Evolutionary conservation across 2,888 invertebrate genomes (phyloP), one percentile per base, ranked within the genome.

Genomic region (Boloria euphrosyne): DNA sequence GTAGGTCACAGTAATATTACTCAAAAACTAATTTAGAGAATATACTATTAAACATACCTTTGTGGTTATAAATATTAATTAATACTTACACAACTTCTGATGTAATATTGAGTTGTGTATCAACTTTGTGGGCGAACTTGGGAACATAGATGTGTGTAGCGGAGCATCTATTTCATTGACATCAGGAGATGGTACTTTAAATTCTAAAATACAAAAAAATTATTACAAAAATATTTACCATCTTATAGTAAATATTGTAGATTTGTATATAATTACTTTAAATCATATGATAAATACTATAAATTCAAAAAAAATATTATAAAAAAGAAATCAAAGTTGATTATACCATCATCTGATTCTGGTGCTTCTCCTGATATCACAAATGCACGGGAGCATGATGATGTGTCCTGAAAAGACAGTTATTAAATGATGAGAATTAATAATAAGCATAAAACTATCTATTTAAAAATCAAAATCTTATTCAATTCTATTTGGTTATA

Each of bases 281-380:
- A n/a, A n/a, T n/a, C n/a, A n/a, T n/a, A n/a, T 22, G 3, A 6
- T 31, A 7, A 38, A 13, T 47, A 16, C 14, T 13, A 14, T n/a
- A 14, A n/a, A 10, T 46, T n/a, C 0, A 46, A 46, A 1, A 0
- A 13, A n/a, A 46, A 10, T n/a, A 1, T 4, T 4, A 13, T 14
- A 46, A 46, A 4, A 4, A 46, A 46, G 14, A 46, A 46, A 46
- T n/a, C 13, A 54, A 22, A 66, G 65, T 13, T 7, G 10, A 47
- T 17, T 62, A 46, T 76, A 89, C 90, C 90, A 75, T 89, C 90
- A 75, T 90, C 90, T 22, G 89, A 90, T 64, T 90, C 90, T 0
- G 90, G 86, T 0, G 90, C 90, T 74, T 90, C 90, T 7, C 90
- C 90, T 0, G 85, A 75, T 51, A 90, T 80, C 0, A 90, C 87